These are phyloP conservation scores for Julus scanicus DNA, from an alignment of 2,888 invertebrate genomes.

Conservation along the genomic window DNA sequence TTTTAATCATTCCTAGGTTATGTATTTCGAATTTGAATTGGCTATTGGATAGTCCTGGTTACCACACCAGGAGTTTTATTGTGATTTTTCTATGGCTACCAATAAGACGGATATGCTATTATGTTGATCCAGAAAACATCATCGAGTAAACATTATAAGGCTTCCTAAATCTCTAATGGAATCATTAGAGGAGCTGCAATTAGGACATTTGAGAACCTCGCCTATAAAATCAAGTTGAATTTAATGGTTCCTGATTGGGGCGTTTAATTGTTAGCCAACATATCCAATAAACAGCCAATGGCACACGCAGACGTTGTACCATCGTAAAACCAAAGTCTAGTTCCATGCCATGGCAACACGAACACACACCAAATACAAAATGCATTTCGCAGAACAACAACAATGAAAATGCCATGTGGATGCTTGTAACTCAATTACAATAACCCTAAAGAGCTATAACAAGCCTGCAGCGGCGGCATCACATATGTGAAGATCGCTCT, in stretches of 20 bases:
- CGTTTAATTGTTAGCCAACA: neutral
- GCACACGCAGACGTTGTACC: neutral
- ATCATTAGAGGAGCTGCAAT: neutral
- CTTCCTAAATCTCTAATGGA: constrained; percentile 25
- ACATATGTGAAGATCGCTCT: neutral
- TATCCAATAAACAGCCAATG: neutral
- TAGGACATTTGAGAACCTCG: neutral
- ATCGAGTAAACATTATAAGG: neutral
- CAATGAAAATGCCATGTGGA: constrained; percentile 5
- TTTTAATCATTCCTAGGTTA: too few species aligned
- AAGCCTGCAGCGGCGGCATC: neutral
- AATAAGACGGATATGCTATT: neutral
- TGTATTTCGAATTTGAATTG: neutral
- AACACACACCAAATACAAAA: neutral
- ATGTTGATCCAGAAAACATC: neutral
- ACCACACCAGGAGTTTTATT: neutral
- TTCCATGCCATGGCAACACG: neutral
- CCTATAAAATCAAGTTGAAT: neutral
- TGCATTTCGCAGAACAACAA: neutral
- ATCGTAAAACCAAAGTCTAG: neutral
- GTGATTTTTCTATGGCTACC: constrained; percentile 4
- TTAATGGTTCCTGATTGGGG: constrained; percentile 14
- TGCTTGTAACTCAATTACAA: constrained; percentile 17
- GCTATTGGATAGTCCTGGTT: neutral
- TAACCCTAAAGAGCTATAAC: neutral